phyloP scores from a whole-genome alignment of 53 echinoderm and acorn worm genomes.

The Arbacia lixula region DNA sequence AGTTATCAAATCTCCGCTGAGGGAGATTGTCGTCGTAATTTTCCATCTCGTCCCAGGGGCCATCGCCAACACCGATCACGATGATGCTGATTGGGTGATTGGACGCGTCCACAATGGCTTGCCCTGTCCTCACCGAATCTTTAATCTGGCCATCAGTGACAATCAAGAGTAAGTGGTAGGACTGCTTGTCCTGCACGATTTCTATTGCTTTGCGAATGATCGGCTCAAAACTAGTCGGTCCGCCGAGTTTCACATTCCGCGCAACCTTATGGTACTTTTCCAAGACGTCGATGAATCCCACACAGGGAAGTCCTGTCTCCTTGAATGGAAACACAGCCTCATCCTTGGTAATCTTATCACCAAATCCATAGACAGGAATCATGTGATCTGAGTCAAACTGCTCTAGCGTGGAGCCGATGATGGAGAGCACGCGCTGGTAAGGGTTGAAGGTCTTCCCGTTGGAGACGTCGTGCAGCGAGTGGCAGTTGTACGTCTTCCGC shows the following conservation, averaged over 20 bases:
- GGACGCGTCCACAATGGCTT: constrained; percentile 74
- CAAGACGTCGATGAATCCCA: constrained; percentile 83
- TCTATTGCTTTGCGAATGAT: constrained; percentile 86
- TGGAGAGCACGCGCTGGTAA: constrained; percentile 88
- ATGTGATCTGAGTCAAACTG: constrained; percentile 94
- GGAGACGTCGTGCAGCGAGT: constrained; percentile 80
- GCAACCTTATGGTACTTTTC: constrained; percentile 73
- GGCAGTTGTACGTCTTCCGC: constrained; percentile 64
- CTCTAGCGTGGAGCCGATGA: constrained; percentile 92
- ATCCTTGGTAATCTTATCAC: constrained; percentile 71
- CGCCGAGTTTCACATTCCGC: constrained; percentile 65
- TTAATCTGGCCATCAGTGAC: constrained; percentile 91
- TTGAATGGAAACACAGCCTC: constrained; percentile 78
- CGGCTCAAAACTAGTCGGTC: constrained; percentile 93
- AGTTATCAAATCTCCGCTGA: constrained; percentile 87
- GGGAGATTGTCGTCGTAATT: constrained; percentile 92
- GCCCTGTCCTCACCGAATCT: constrained; percentile 50
- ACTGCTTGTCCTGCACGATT: constrained; percentile 74
- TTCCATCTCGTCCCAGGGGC: constrained; percentile 88
- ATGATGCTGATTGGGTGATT: constrained; percentile 90
- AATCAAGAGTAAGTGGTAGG: constrained; percentile 85
- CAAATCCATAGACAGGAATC: constrained; percentile 92
- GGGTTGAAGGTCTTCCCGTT: constrained; percentile 89
- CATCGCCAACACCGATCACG: constrained; percentile 92
- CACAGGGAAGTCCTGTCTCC: constrained; percentile 66